Base-by-base conservation (phyloP, 2,888 invertebrate species). In the Arenicola marina region DNA sequence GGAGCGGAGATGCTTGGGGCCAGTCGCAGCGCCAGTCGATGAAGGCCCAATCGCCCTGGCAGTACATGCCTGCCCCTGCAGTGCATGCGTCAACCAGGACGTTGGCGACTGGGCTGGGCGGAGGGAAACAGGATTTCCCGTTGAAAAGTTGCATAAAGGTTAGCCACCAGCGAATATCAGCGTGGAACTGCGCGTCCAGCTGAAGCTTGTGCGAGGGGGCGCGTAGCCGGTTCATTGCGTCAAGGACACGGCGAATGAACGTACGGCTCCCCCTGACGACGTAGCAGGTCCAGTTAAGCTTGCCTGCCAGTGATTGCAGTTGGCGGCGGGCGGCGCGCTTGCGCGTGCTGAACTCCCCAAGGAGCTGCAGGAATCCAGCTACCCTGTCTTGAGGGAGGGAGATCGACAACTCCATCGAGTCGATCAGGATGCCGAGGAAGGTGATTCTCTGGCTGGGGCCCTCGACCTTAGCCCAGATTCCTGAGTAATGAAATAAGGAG, bases 391-490 rank as follows among this genome's bases (percentile, higher is more conserved):
- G 1, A 2, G 56, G 33, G 1, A 61, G 48, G 1, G 11, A 1
- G 7, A 57, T 18, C 1, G 29, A 38, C 43, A 33, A n/a, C n/a
- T 56, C 4, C 2, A 2, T 4, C 2, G 34, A 45, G 31, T 57
- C 56, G 4, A 61, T 28, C 26, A 31, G 29, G 1, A 61, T 38
- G 7, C 61, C 57, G 18, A 61, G 38, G n/a, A 63, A 63, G 1
- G 59, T 63, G 1, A 63, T n/a, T 15, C 18, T 2, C 21, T 57
- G 33, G 2, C 29, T 11, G 2, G 59, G 55, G 2, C 24, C 29
- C 4, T 32, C 54, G n/a, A 59, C 54, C 26, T 63, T 63, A 26
- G 29, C 3, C 31, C 54, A 63, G 34, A n/a, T n/a, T n/a, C n/a
- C n/a, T n/a, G n/a, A n/a, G n/a, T n/a, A n/a, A n/a, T n/a, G n/a